Conservation (phyloP, 1,140 invertebrate genomes). For the Drosophila sp. region DNA sequence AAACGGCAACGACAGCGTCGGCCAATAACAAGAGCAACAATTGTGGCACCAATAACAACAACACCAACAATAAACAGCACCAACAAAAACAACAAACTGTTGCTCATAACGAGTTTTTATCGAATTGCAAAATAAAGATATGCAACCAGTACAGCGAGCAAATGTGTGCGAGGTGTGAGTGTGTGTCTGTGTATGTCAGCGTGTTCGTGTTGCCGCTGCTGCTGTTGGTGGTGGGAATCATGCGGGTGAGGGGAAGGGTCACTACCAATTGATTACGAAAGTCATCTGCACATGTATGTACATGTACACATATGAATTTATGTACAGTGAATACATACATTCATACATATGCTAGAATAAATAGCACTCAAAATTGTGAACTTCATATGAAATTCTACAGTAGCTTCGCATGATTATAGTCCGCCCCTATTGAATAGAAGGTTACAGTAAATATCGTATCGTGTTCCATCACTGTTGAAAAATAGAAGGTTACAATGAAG, state of each 20-base stretch:
- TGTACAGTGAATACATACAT: slow-evolving; percentile 17
- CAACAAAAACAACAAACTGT: slow-evolving; percentile 72
- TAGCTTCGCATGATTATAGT: not conserved
- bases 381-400: not conserved
- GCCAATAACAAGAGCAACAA: slow-evolving; percentile 82
- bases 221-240: slow-evolving; percentile 26
- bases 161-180: slow-evolving; percentile 45
- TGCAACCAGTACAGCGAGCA: slow-evolving; percentile 60
- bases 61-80: slow-evolving; percentile 57
- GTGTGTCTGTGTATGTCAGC: slow-evolving; percentile 39
- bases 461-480: no score
- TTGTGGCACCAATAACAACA: slow-evolving; percentile 78
- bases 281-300: slow-evolving; percentile 26
- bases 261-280: slow-evolving; percentile 54
- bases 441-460: no score
- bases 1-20: slow-evolving; percentile 41
- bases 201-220: slow-evolving; percentile 20
- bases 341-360: slow-evolving; percentile 29
- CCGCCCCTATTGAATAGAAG: not conserved
- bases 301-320: slow-evolving; percentile 15
- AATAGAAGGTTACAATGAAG: not conserved
- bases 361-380: slow-evolving; percentile 15
- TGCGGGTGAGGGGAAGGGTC: slow-evolving; percentile 51
- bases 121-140: slow-evolving; percentile 80
- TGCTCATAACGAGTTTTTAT: slow-evolving; percentile 82